phyloP scores from a whole-genome alignment of 2,888 invertebrate species.

The Parnassius smintheus region DNA sequence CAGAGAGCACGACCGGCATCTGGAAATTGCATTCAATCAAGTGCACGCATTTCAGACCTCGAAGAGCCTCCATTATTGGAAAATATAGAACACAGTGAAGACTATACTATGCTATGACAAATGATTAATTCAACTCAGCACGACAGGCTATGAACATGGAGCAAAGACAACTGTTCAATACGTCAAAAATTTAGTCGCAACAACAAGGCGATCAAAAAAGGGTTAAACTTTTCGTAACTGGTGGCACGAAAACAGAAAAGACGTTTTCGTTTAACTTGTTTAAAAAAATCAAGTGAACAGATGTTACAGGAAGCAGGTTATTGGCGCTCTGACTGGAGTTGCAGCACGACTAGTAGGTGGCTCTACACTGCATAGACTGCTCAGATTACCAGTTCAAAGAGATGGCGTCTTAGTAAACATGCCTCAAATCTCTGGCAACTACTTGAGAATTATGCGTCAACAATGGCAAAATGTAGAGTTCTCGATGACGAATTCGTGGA shows the following conservation, averaged over 20 bases:
- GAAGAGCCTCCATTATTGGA: not conserved
- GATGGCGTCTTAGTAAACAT: slow-evolving; percentile 35
- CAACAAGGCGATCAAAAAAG: slow-evolving; percentile 19
- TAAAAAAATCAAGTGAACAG: slow-evolving; percentile 32
- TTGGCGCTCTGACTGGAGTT: slow-evolving; percentile 41
- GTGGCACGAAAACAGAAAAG: slow-evolving; percentile 32
- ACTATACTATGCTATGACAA: not conserved
- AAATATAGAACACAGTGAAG: too few species aligned
- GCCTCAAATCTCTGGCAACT: slow-evolving; percentile 34
- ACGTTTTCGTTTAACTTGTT: slow-evolving; percentile 34
- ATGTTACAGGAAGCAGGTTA: slow-evolving; percentile 33
- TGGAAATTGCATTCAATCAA: not conserved
- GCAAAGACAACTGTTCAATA: slow-evolving; percentile 25
- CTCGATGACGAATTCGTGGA: not conserved
- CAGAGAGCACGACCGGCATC: not conserved
- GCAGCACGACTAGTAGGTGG: slow-evolving; percentile 38
- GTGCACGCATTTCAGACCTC: not conserved
- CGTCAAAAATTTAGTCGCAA: slow-evolving; percentile 31
- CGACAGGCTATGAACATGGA: slow-evolving; percentile 25
- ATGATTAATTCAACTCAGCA: not conserved
- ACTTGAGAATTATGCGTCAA: slow-evolving; percentile 36
- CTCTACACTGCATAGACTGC: slow-evolving; percentile 31
- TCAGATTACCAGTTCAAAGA: slow-evolving; percentile 39
- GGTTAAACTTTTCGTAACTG: slow-evolving; percentile 18
- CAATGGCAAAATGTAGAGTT: slow-evolving; percentile 34